Evolutionary conservation across 2,113 vertebrate species (phyloP).

Genomic region (Tiliqua scincoides): DNA sequence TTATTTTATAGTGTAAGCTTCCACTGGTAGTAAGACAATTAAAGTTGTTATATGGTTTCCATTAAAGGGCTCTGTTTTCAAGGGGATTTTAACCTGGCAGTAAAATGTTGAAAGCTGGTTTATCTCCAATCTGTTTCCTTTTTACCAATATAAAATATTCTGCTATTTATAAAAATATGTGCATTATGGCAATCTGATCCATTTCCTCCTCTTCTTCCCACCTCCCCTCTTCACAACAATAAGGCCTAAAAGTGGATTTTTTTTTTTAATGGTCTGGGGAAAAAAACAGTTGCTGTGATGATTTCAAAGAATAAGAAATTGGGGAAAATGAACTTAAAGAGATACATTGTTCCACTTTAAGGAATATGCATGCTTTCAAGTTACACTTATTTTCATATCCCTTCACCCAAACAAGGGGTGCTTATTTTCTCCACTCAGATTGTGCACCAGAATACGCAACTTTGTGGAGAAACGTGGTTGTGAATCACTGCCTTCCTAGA

Average conservation of each 20-base stretch:
- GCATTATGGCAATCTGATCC: too few species aligned
- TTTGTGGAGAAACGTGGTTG: neutral
- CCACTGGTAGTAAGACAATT: neutral
- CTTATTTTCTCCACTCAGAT: neutral
- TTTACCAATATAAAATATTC: too few species aligned
- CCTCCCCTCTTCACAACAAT: neutral
- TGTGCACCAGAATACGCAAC: neutral
- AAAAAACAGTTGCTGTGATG: neutral
- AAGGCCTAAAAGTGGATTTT: neutral
- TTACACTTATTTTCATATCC: neutral
- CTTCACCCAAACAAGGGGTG: neutral
- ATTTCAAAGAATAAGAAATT: neutral
- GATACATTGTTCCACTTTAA: too few species aligned
- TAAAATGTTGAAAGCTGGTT: neutral
- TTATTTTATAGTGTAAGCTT: neutral
- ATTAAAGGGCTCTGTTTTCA: neutral
- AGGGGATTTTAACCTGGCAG: neutral
- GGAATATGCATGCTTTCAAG: neutral
- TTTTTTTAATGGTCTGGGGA: too few species aligned
- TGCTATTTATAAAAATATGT: too few species aligned
- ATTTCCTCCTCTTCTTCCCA: too few species aligned
- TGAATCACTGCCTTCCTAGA: neutral
- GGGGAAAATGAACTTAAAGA: neutral
- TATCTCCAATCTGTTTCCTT: neutral
- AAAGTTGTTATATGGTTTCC: neutral